A percentile compares a stretch with the other conserved stretches of the same genome.
Conservation (phyloP, 2,113 vertebrate genomes). For the Alexandromys fortis region DNA sequence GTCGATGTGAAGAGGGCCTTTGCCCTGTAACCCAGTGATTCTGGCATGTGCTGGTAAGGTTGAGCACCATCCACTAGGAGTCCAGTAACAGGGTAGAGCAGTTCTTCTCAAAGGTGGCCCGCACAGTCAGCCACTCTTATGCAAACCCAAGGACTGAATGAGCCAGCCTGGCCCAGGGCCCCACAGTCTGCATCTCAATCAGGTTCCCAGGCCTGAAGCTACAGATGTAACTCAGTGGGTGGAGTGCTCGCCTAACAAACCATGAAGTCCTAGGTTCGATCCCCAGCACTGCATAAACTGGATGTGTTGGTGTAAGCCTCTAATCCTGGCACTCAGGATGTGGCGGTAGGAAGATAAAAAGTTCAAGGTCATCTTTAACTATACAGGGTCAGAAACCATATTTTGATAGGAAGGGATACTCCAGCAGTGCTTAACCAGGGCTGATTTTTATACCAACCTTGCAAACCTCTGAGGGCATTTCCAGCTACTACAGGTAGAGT, state of each 20-base stretch:
- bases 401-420: neutral
- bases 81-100: neutral
- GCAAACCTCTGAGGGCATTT: neutral
- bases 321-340: neutral
- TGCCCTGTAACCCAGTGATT: neutral
- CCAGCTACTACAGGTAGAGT: neutral
- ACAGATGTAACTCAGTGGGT: too few species aligned
- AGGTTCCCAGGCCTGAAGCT: fast-evolving
- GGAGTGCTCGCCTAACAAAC: neutral
- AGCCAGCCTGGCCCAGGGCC: neutral
- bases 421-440: neutral
- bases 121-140: neutral
- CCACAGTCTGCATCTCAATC: neutral
- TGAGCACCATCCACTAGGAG: neutral
- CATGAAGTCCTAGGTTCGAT: neutral
- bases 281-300: neutral
- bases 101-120: neutral
- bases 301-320: neutral
- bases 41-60: neutral
- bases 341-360: neutral
- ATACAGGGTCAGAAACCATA: too few species aligned
- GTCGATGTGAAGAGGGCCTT: neutral
- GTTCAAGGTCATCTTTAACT: neutral
- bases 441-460: neutral
- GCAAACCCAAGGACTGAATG: neutral